Base-by-base conservation (phyloP, 2,888 invertebrate species). In the Apodemia mormo region DNA sequence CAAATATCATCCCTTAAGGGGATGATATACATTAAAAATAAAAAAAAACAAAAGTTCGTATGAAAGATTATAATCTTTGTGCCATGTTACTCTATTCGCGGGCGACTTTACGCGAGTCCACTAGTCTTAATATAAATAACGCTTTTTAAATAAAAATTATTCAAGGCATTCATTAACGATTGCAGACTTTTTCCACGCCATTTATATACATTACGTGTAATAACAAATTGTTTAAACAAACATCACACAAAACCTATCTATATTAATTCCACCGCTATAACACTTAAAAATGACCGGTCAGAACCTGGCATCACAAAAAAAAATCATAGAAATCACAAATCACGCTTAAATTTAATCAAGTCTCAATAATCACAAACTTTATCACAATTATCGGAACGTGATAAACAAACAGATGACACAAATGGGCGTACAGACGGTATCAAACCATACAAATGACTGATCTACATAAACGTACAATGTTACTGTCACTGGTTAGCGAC, bases 351-450 rank as follows among this genome's bases (percentile, higher is more conserved):
- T 49, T 49, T 49, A 49, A 49, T 45, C 40, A 49, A 14, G 14
- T 49, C 14, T n/a, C 6, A 49, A 61, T 33, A 30, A 61, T 33
- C 61, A 61, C 56, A 30, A 33, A 12, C 33, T 12, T 29, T 61
- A 61, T 61, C 61, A 61, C 22, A 29, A 29, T 12, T 30, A 33
- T 61, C 6, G 61, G 7, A 29, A 61, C 58, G 12, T 12, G 58
- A 58, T 58, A 58, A 58, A 30, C 58, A 30, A 29, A 30, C 58
- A 58, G 58, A 58, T 58, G 29, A 58, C 45, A 45, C 45, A 12
- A 12, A 58, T 58, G 58, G 58, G 58, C 58, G 58, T 58, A 58
- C 58, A 58, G 10, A 30, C 58, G 12, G 58, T 58, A 58, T 30
- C 58, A 58, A 58, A 58, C 30, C 58, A 58, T 12, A 10, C 30